Evolutionary conservation across 2,797 vertebrate genomes (phyloP).

Genomic region (Neosilurus mollespiculum): DNA sequence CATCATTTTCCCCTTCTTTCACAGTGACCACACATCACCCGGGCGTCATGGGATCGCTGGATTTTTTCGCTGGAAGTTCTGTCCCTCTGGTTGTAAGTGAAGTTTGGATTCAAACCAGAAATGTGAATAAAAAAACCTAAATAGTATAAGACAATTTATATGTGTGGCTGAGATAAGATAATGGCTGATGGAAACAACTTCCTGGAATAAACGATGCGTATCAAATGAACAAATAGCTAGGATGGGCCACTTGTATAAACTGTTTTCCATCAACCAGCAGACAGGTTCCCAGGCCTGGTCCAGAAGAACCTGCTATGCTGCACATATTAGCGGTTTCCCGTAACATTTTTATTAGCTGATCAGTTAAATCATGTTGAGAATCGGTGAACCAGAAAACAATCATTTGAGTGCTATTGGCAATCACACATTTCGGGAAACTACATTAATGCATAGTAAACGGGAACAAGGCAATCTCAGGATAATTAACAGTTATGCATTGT

Average conservation of each 20-base stretch:
- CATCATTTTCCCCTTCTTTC: neutral
- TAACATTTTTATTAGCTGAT: neutral
- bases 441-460: too few relatives aligned
- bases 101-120: neutral
- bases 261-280: neutral
- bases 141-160: neutral
- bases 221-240: neutral
- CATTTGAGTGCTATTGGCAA: too few relatives aligned
- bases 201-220: neutral
- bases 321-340: neutral
- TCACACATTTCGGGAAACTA: too few relatives aligned
- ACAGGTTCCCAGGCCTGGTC: neutral
- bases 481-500: too few relatives aligned
- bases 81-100: too few relatives aligned
- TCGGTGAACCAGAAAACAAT: neutral
- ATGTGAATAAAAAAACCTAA: neutral
- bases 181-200: neutral
- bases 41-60: slow-evolving; percentile 3
- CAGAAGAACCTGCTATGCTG: neutral
- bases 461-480: too few relatives aligned
- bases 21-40: neutral
- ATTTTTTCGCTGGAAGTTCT: neutral
- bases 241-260: neutral
- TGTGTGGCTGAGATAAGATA: neutral
- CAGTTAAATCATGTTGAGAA: neutral